Base-by-base conservation (phyloP, 1,140 invertebrate species). In the Leptinotarsa lineolata region DNA sequence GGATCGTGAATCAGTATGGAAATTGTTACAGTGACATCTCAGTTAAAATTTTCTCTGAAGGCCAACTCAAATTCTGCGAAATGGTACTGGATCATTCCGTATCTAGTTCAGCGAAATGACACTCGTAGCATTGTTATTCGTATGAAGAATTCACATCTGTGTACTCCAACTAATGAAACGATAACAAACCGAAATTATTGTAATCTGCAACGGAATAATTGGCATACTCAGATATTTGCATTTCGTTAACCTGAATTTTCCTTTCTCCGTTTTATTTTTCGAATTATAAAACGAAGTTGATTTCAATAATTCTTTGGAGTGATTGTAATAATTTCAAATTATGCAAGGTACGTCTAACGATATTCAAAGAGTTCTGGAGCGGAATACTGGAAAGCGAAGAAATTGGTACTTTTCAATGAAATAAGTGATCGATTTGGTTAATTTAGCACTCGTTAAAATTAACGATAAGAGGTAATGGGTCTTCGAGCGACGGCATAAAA, bases 351-450 rank as follows among this genome's bases (percentile, higher is more conserved):
- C 48, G 48, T 18, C n/a, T 54, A 39, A 39, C 30, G 30, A 39
- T 39, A 54, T 54, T 54, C 48, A 54, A 54, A 54, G 48, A 54
- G 48, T 54, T 54, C 48, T 54, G 48, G 48, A 54, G 48, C 48
- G 48, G 48, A 54, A 54, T 54, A 54, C n/a, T 54, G 15, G 48
- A 54, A 54, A 54, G n/a, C n/a, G 48, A 18, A 15, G 48, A 18
- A 54, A 54, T 54, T 54, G 48, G 48, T 54, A 16, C 16, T 54
- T 54, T 54, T 54, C 16, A 8, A 54, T 18, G 48, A 54, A 54
- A 54, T 54, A 54, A 54, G 15, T 54, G n/a, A 54, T 54, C 48
- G 48, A 54, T 54, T 54, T 54, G 48, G 48, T 54, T 54, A 18
- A 54, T 54, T 15, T 18, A 54, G 48, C 15, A 18, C n/a, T 54